A percentile compares a stretch with the other conserved stretches of the same genome.
Evolutionary conservation across 2,113 vertebrate species (phyloP).

Genomic region (Pelobates fuscus): DNA sequence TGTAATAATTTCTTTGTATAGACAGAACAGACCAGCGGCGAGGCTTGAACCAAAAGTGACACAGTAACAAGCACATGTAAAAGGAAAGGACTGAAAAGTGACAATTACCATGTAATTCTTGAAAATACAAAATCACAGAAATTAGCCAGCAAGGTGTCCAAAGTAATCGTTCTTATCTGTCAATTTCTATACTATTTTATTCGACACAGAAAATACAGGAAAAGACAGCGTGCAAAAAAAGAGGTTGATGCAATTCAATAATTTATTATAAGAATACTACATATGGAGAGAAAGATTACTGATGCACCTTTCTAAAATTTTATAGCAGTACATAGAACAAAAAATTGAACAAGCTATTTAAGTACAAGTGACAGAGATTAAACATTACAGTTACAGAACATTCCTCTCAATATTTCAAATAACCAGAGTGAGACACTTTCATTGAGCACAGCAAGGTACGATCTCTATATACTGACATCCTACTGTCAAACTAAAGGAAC

Average conservation of each 20-base stretch:
- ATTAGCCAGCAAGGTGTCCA: constrained; percentile 20
- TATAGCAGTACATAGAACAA: constrained; percentile 1
- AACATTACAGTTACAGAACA: no score
- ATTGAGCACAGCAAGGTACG: no score
- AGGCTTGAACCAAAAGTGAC: neutral
- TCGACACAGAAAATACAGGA: neutral
- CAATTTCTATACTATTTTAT: constrained; percentile 15
- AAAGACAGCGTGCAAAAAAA: neutral
- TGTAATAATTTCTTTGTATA: constrained; percentile 1
- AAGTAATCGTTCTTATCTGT: constrained; percentile 25
- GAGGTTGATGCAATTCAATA: constrained; percentile 5
- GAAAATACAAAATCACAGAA: constrained; percentile 5
- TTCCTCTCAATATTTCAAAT: no score
- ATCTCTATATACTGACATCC: no score
- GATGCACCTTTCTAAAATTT: neutral
- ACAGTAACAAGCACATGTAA: constrained; percentile 15
- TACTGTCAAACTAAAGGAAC: no score
- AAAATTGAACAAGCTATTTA: no score
- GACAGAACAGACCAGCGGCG: neutral
- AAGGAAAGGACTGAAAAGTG: neutral
- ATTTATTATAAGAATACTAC: constrained; percentile 8
- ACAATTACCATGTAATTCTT: constrained; percentile 33
- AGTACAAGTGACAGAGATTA: no score
- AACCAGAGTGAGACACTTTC: no score
- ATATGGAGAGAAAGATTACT: constrained; percentile 15